Percentiles rank a stretch among this genome's conserved stretches.
These are phyloP conservation scores for Cyphomyrus plagiostoma DNA, from an alignment of 2,113 vertebrate species.

Conservation along the genomic window DNA sequence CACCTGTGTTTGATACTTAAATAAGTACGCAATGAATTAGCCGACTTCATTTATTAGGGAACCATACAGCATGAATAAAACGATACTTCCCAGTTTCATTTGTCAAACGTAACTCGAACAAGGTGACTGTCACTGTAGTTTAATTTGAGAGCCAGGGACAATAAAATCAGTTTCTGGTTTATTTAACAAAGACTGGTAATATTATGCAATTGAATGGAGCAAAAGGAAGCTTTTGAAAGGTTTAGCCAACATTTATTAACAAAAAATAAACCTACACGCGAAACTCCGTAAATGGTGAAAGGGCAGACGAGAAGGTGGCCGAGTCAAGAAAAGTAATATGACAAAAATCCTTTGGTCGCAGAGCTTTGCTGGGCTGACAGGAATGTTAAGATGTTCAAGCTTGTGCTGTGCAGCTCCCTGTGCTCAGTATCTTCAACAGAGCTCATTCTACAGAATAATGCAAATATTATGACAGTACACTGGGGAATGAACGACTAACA, in stretches of 20 bases:
- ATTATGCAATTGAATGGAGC: background rate
- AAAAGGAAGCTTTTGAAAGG: background rate
- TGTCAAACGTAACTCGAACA: background rate
- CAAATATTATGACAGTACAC: conserved; percentile 11
- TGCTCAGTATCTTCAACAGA: background rate
- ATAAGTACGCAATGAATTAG: background rate
- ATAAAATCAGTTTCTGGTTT: background rate
- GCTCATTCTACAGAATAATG: background rate
- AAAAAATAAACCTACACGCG: background rate
- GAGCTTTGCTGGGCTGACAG: background rate
- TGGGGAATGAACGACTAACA: background rate
- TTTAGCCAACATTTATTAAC: background rate
- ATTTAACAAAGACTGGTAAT: background rate
- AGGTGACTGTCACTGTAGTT: background rate
- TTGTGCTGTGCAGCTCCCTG: background rate
- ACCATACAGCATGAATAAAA: background rate
- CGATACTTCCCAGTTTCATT: background rate
- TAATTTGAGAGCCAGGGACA: background rate
- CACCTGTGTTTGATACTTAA: background rate
- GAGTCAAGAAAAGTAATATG: background rate
- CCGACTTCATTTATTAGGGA: background rate
- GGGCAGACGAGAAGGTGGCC: background rate
- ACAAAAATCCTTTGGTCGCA: background rate
- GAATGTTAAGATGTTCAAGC: background rate
- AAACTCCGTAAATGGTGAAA: background rate